Base-by-base conservation (phyloP, 2,888 invertebrate genomes). In the Drosophila paracracens region DNA sequence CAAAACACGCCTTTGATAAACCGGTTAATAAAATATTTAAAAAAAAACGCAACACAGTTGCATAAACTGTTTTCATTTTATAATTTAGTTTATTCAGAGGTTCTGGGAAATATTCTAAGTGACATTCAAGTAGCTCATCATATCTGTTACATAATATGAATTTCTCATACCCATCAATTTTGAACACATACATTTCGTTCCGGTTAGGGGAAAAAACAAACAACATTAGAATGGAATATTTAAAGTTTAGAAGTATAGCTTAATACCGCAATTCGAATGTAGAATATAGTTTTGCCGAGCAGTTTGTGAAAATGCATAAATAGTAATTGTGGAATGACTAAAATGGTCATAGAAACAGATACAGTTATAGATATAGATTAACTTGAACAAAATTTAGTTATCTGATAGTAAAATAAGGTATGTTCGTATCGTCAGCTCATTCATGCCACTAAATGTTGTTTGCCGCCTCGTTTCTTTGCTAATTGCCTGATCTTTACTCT, bases 41-140 rank as follows among this genome's bases (percentile, higher is more conserved):
- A 35, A 8, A 36, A 51, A 43, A 48, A 69, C 13, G 21, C 6
- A 21, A 60, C 18, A 52, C 38, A 16, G 25, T 29, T 56, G 35
- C 53, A 21, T 29, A 29, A 35, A 33, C 10, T 52, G 31, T 80
- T 60, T 60, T 67, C 64, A 40, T 75, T 86, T 76, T 73, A 81
- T 89, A 89, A 87, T 84, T 87, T 87, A 87, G 67, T 89, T 89
- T 87, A 81, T 89, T 87, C 71, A 84, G 81, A 72, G 80, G 82
- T 70, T 82, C 54, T 64, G 63, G 81, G 66, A 53, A 81, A 63
- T 78, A 70, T n/a, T 48, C 78, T 78, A 81, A 61, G 53, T 58
- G 66, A 38, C 72, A 64, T 76, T 67, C 50, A 64, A 65, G 50
- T 69, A 70, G 66, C 58, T 21, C 50, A 60, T 65, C 51, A 70